A percentile compares a stretch with the other conserved stretches of the same genome.
Conservation (phyloP, 2,888 invertebrate genomes). For the Stenodema calcarata region DNA sequence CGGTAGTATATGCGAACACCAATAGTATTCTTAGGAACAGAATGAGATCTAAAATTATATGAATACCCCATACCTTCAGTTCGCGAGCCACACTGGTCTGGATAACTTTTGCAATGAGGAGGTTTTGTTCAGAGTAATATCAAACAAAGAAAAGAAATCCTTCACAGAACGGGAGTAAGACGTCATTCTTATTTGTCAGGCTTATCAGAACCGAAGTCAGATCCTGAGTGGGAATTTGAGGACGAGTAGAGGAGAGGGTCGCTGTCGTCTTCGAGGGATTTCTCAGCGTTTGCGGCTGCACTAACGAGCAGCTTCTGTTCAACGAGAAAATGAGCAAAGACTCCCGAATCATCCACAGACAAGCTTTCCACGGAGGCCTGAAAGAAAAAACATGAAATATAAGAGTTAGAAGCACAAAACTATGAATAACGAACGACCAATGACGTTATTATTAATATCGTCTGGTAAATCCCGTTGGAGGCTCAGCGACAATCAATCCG, state of each 20-base stretch:
- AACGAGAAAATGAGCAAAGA: constrained; percentile 47
- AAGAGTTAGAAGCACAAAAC: background rate
- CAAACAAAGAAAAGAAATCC: background rate
- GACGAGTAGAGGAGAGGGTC: constrained; percentile 1
- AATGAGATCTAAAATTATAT: background rate
- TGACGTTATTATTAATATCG: background rate
- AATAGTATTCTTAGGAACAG: background rate
- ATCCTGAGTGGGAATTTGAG: constrained; percentile 12
- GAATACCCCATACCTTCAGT: background rate
- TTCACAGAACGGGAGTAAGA: background rate
- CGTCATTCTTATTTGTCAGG: constrained; percentile 1
- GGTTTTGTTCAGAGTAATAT: background rate
- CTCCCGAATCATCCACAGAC: constrained; percentile 55
- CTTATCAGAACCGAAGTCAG: constrained; percentile 21
- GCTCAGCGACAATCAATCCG: no score
- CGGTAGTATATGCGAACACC: background rate
- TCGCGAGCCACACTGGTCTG: background rate
- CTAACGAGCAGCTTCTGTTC: constrained; percentile 40
- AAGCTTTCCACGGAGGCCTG: constrained; percentile 53
- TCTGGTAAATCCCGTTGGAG: no score
- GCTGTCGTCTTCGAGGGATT: constrained; percentile 34
- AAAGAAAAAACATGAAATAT: constrained; percentile 14
- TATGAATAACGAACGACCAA: no score
- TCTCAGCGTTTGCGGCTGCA: background rate
- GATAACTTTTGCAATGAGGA: background rate